Evolutionary conservation across 2,113 vertebrate genomes (phyloP), one percentile per base, ranked within the genome.

Genomic region (Charadrius vociferus): DNA sequence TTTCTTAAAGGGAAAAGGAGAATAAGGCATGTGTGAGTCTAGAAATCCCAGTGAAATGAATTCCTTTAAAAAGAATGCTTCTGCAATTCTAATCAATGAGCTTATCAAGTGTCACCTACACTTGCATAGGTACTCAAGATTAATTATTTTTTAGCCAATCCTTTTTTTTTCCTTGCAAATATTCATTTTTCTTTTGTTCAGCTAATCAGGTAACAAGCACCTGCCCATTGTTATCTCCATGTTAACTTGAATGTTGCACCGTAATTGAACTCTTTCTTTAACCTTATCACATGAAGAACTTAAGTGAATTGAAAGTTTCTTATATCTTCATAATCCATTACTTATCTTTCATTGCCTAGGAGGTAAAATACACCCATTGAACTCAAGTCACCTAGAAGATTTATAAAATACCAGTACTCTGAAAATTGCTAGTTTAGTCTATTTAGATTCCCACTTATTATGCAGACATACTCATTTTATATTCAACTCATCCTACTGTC

Each of bases 31-130:
- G 6, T 55, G 8, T 27, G n/a, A 56, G 37, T 92, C 47, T 68
- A 89, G 45, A 96, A 97, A 89, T 79, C 62, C 18, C 78, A 59
- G 52, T 62, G 68, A 96, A 95, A 82, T 74, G 41, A 75, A 50
- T 81, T 87, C 67, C 85, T 94, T 81, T 4, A 19, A 80, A 71
- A 94, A 91, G 39, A 94, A 86, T 37, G 7, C 23, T 85, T 37
- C 20, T 82, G 52, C 39, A 86, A 0, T 61, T 96, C 81, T 30
- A 79, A 61, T 90, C 62, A 91, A n/a, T 65, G 34, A 55, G n/a
- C 30, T 92, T 88, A 66, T 80, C 81, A 59, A 34, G 11, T 88
- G 50, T 94, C 90, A 86, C 50, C 81, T 23, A 81, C 27, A 26
- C 45, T 79, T 96, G n/a, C 22, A 4, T 85, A 67, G 20, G 29